These are phyloP conservation scores for Dyspetes luteomarginatus DNA, from an alignment of 2,888 invertebrate species.

Conservation along the genomic window DNA sequence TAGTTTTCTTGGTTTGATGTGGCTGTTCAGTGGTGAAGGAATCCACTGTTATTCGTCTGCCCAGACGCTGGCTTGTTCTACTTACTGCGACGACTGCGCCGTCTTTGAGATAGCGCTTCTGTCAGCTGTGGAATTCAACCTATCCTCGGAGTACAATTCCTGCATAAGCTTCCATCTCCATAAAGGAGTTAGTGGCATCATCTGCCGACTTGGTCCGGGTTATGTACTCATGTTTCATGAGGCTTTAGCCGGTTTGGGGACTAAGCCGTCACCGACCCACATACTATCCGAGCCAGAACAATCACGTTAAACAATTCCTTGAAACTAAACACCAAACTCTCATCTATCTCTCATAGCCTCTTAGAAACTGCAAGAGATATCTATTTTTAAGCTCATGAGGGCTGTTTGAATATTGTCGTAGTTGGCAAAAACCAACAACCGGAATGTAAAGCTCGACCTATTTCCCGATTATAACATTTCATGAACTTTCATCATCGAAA, in stretches of 20 bases:
- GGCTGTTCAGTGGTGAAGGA: not conserved
- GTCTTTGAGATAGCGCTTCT: not conserved
- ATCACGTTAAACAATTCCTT: slow-evolving; percentile 76
- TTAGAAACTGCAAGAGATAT: not conserved
- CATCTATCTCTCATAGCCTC: no score
- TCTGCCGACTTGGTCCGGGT: slow-evolving; percentile 62
- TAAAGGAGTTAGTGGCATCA: slow-evolving; percentile 79
- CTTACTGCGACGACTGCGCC: not conserved
- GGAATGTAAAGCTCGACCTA: not conserved
- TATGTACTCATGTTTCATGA: slow-evolving; percentile 79
- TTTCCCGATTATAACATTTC: no score
- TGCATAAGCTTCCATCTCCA: slow-evolving; percentile 81
- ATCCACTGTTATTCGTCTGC: not conserved
- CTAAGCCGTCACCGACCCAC: slow-evolving; percentile 79
- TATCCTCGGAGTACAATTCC: slow-evolving; percentile 76
- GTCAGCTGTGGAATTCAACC: slow-evolving; percentile 48
- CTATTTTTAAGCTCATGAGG: not conserved
- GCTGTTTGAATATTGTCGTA: not conserved
- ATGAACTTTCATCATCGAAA: no score
- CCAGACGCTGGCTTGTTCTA: not conserved
- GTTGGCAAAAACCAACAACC: not conserved
- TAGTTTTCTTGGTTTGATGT: not conserved
- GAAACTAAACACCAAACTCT: no score
- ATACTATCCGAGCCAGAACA: slow-evolving; percentile 79
- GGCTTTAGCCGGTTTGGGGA: slow-evolving; percentile 73